phyloP scores from a whole-genome alignment of 2,888 invertebrate genomes.

The Caradrina kadenii region DNA sequence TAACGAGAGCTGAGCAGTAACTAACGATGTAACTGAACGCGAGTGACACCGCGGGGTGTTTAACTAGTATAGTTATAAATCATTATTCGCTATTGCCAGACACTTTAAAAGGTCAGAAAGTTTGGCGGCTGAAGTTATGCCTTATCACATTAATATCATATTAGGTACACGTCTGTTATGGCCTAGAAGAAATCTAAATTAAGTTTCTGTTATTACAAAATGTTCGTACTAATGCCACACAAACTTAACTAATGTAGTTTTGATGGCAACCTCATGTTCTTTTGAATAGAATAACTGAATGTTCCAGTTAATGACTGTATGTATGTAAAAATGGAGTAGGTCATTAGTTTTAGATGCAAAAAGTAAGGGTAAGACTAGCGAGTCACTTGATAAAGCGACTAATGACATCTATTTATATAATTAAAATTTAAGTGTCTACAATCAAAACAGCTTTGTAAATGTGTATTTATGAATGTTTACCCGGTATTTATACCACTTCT shows the following conservation, averaged over 20 bases:
- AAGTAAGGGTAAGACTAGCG: neutral
- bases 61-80: no score
- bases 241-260: slow-evolving; percentile 46
- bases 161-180: neutral
- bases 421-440: no score
- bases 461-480: no score
- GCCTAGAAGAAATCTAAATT: slow-evolving; percentile 17
- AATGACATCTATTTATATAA: neutral
- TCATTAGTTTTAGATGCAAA: slow-evolving; percentile 11
- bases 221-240: neutral
- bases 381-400: neutral
- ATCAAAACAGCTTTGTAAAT: no score
- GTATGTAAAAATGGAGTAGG: slow-evolving; percentile 11
- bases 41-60: no score
- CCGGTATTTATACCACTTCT: no score
- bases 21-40: no score
- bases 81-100: no score
- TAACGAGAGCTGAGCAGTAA: no score
- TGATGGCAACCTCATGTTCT: slow-evolving; percentile 37
- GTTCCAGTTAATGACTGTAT: slow-evolving; percentile 19
- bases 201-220: slow-evolving; percentile 4
- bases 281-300: slow-evolving; percentile 19
- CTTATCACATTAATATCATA: neutral
- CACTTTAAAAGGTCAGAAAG: no score
- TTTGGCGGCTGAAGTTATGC: no score